These are phyloP conservation scores for Microcebus griseorufus DNA, from an alignment of 2,113 vertebrate genomes.

Conservation along the genomic window DNA sequence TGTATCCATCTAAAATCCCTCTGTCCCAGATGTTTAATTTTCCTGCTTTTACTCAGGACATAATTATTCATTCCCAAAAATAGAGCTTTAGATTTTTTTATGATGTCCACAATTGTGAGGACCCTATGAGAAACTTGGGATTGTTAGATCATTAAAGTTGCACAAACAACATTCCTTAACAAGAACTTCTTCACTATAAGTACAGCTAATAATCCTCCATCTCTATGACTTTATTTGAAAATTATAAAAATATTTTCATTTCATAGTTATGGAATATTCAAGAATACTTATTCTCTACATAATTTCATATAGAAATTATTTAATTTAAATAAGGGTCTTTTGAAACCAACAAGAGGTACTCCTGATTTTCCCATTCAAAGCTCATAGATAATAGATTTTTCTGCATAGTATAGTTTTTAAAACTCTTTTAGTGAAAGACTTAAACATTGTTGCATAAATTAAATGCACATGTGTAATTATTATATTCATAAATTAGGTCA, in stretches of 20 bases:
- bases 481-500: neutral
- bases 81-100: neutral
- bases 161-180: neutral
- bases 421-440: neutral
- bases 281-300: neutral
- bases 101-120: neutral
- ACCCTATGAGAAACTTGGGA: neutral
- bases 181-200: neutral
- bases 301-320: neutral
- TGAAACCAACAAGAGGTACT: neutral
- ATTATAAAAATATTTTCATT: neutral
- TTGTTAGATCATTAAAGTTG: neutral
- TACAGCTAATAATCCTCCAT: neutral
- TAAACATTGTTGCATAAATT: neutral
- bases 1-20: neutral
- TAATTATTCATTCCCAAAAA: neutral
- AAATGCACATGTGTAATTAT: neutral
- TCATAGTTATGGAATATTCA: neutral
- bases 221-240: neutral
- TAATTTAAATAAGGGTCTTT: neutral
- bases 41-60: neutral
- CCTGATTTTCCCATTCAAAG: slow-evolving; percentile 44
- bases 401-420: neutral
- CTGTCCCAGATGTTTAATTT: neutral
- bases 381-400: neutral